Evolutionary conservation across 2,888 invertebrate species (phyloP), one percentile per base, ranked within the genome.

Genomic region (Mesorhabditis spiculigera): DNA sequence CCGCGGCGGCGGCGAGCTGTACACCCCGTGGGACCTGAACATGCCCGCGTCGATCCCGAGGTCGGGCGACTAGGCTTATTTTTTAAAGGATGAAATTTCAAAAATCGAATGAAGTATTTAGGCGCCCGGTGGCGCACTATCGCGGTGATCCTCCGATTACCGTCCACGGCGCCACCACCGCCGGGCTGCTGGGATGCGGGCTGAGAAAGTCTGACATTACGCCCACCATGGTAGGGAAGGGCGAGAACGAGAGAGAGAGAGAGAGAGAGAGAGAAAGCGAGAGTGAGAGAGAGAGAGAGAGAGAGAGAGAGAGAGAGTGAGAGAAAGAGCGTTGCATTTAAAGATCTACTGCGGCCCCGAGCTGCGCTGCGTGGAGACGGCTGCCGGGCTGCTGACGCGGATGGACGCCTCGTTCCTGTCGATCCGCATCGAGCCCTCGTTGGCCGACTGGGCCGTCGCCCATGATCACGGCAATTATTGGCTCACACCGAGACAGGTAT

Each of bases 11-110:
- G 68, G 71, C 16, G 43, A 65, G 6, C 64, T 67, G 41, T 75
- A 75, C 41, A 43, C 68, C 6, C 75, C 75, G 5, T 75, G 71
- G 58, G 75, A 75, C 64, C 68, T 75, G 67, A 75, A 75, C 45
- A 75, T 75, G 75, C 73, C 73, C 13, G 65, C 73, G 5, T 61
- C 44, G 4, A 28, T 71, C 1, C 72, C 72, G 42, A 42, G 43
- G 13, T 13, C 1, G 4, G 44, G 1, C 45, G 6, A 4, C 16
- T 63, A 45, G 5, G 43, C 64, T 4, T 65, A 44, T 43, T 66
- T 65, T 45, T 65, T n/a, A n/a, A n/a, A n/a, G n/a, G n/a, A n/a
- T n/a, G n/a, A n/a, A n/a, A n/a, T n/a, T n/a, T n/a, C n/a, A n/a
- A 63, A 10, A 10, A 16, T 13, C 8, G 63, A n/a, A 58, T 8